phyloP scores from a whole-genome alignment of 2,113 vertebrate genomes.

The Galeopterus variegatus region DNA sequence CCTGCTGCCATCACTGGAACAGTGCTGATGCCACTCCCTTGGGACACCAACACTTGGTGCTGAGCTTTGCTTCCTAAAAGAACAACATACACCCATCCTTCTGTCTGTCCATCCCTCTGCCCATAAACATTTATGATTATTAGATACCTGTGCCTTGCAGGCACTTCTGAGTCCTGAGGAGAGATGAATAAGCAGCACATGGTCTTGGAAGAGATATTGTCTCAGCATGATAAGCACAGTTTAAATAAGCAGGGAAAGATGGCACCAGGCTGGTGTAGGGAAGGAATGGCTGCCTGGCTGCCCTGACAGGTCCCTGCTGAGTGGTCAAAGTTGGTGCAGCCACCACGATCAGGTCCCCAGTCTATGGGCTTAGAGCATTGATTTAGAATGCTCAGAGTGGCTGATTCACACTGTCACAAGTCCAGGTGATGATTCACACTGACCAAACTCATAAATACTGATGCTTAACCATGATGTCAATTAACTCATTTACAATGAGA shows the following conservation, averaged over 20 bases:
- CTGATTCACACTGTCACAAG: background rate
- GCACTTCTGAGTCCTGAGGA: background rate
- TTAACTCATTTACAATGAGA: background rate
- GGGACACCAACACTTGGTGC: slow-evolving; percentile 3
- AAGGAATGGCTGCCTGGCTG: background rate
- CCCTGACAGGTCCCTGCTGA: background rate
- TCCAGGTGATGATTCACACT: background rate
- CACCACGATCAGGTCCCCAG: fast-evolving
- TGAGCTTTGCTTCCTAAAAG: slow-evolving; percentile 55
- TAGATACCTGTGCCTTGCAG: background rate
- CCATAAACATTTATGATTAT: background rate
- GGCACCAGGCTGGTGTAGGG: background rate
- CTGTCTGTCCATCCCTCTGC: background rate
- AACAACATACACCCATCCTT: background rate
- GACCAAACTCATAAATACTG: background rate
- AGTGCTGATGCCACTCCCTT: background rate
- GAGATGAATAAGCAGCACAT: background rate
- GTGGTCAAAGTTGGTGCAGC: fast-evolving
- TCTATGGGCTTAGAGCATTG: background rate
- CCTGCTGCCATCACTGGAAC: background rate
- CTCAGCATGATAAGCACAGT: background rate
- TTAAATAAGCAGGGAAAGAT: background rate
- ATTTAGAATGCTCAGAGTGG: background rate
- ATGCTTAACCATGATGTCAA: background rate
- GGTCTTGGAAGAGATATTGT: background rate